Evolutionary conservation across 2,113 vertebrate species (phyloP), one percentile per base, ranked within the genome.

Genomic region (Sinocyclocheilus rhinocerous): DNA sequence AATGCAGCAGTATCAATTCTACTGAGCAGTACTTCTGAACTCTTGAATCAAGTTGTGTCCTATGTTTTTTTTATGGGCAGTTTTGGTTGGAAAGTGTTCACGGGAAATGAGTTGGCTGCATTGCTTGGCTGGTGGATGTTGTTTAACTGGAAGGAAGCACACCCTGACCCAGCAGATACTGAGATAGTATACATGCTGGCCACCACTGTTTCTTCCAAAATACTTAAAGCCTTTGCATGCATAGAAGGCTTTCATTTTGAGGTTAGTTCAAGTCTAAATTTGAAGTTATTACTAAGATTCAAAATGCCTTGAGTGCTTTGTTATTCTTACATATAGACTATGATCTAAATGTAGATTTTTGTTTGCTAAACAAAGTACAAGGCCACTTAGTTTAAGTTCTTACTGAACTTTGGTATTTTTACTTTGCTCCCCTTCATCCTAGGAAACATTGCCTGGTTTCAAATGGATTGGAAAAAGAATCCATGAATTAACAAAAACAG

Each of bases 51-150:
- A 63, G 7, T 29, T 33, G 18, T 70, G 9, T 80, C 72, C 24
- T 24, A 4, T 55, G 22, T 2, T 33, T 33, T 33, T 42, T 50
- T 39, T 81, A 22, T 76, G 86, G 52, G 0, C 92, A 99, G 97
- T 76, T 94, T 92, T 45, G 84, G 83, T 13, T 99, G 98, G 98
- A 99, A 97, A 91, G 95, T 99, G 89, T 99, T 99, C 92, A 95
- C 96, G 0, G 98, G 98, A 1, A 99, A 99, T 0, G 97, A 99
- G 89, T 84, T 99, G 61, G 98, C 97, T 0, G 97, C 97, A 10
- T 89, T 99, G 89, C 94, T 99, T 45, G 97, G 97, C 0, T 99
- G 98, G 98, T 99, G 98, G 98, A 96, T 99, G 97, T 95, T 98
- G 84, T 96, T 94, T 7, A 92, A 95, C 88, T 98, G 97, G 97